phyloP scores from a whole-genome alignment of 2,888 invertebrate species.

The Pediacus dermestoides region DNA sequence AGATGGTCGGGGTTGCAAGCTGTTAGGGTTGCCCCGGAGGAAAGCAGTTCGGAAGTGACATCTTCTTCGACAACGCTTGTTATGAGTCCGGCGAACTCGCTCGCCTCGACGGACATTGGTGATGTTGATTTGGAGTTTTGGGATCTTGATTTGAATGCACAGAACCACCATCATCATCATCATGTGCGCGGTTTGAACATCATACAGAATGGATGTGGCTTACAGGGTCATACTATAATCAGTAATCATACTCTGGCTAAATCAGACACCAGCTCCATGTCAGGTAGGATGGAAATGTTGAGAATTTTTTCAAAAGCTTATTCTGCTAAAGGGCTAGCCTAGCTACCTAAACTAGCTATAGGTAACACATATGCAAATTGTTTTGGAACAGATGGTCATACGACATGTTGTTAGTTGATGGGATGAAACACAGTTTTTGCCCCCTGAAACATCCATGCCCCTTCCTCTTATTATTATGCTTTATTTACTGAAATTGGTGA shows the following conservation, averaged over 20 bases:
- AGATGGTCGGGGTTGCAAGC: slow-evolving; percentile 67
- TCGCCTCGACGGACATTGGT: slow-evolving; percentile 72
- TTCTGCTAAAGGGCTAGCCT: too few species aligned
- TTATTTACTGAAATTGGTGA: too few species aligned
- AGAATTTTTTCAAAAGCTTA: neutral
- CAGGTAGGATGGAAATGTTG: slow-evolving; percentile 40
- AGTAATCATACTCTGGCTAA: slow-evolving; percentile 43
- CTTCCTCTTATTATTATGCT: too few species aligned
- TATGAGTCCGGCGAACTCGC: slow-evolving; percentile 68
- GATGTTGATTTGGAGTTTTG: slow-evolving; percentile 77
- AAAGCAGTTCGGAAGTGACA: slow-evolving; percentile 73
- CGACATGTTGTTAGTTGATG: too few species aligned
- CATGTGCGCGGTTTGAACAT: slow-evolving; percentile 38
- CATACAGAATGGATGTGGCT: slow-evolving; percentile 45
- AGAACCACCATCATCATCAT: slow-evolving; percentile 34
- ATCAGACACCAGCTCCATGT: slow-evolving; percentile 51
- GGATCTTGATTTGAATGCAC: slow-evolving; percentile 64
- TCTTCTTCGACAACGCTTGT: slow-evolving; percentile 70
- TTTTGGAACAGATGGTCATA: too few species aligned
- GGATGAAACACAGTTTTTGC: too few species aligned
- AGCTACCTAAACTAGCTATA: too few species aligned
- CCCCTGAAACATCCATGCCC: too few species aligned
- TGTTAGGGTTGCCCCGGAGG: slow-evolving; percentile 67
- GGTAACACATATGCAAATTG: too few species aligned
- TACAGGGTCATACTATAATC: slow-evolving; percentile 45